Base-by-base conservation (phyloP, 1,140 invertebrate species). In the Achroia grisella region DNA sequence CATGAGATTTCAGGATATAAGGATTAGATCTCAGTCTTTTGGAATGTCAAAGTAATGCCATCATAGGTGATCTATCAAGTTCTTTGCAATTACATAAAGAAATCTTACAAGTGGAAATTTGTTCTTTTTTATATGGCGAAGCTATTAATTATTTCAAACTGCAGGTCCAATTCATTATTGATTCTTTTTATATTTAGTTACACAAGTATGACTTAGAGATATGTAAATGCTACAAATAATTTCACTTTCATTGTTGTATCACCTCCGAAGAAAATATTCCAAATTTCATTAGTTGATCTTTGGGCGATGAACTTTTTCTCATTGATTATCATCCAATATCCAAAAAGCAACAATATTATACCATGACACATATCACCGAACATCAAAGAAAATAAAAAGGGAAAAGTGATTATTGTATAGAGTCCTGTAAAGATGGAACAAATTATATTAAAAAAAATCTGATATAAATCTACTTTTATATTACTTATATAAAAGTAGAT, bases 221-320 rank as follows among this genome's bases (percentile, higher is more conserved):
- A 2, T 9, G 30, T 2, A 23, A 23, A 10, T 31, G n/a, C 30
- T 31, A n/a, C 30, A 10, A 9, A 31, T 31, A 10, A 8, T 31
- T 31, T 2, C 9, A 9, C 1, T 31, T 2, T 31, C 1, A 31
- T n/a, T 8, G 3, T 31, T 31, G 3, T 31, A 31, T 95, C 35
- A 48, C 95, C 95, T 23, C 90, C 89, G 73, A 94, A 96, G 74
- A 95, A 93, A 41, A 92, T 94, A 50, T 89, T 91, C 87, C 92
- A 94, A 52, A 96, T 95, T 89, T 95, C 88, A 61, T 89, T 72
- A 44, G 79, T 46, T 39, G 87, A 74, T 0, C 71, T 54, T 15
- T 67, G 45, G 5, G 51, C 33, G 10, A 79, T 54, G 44, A 91
- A 63, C 11, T 87, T 70, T 41, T 89, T 88, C 58, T 93, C 92